Evolutionary conservation across 2,888 invertebrate species (phyloP).

Genomic region (Megaustenia siamemsis): DNA sequence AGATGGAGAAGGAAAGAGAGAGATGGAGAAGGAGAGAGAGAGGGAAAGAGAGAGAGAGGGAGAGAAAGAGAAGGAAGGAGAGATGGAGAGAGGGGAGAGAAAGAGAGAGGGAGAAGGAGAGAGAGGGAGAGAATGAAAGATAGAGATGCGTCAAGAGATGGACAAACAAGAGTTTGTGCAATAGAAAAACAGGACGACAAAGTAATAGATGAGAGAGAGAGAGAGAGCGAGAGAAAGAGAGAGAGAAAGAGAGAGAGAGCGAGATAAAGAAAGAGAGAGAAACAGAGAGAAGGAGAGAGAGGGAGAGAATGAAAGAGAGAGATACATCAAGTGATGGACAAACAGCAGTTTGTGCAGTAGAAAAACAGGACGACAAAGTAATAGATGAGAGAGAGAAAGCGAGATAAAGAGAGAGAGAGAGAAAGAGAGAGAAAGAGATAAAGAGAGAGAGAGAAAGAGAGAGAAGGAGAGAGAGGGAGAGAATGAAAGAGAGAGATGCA

Average conservation of each 20-base stretch:
- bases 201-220: too few relatives aligned
- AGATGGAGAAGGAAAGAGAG: background rate
- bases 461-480: slow-evolving; percentile 14
- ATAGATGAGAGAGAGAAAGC: background rate
- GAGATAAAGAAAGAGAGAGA: too few relatives aligned
- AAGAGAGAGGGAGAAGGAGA: background rate
- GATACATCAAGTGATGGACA: too few relatives aligned
- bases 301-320: too few relatives aligned
- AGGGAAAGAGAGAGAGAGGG: slow-evolving; percentile 2
- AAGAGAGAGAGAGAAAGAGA: slow-evolving; percentile 33
- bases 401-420: background rate
- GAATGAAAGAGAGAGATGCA: too few relatives aligned
- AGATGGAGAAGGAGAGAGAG: background rate
- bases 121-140: too few relatives aligned
- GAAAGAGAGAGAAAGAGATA: slow-evolving; percentile 14
- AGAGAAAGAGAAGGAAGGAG: too few relatives aligned
- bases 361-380: background rate
- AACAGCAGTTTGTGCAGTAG: background rate
- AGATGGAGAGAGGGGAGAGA: background rate
- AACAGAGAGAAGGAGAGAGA: too few relatives aligned
- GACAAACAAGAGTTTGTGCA: background rate
- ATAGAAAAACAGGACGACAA: slow-evolving; percentile 12
- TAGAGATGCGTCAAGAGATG: too few relatives aligned
- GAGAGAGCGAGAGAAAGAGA: too few relatives aligned
- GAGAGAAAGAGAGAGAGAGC: too few relatives aligned